Evolutionary conservation across 2,888 invertebrate genomes (phyloP).

Genomic region (Nineta flava): DNA sequence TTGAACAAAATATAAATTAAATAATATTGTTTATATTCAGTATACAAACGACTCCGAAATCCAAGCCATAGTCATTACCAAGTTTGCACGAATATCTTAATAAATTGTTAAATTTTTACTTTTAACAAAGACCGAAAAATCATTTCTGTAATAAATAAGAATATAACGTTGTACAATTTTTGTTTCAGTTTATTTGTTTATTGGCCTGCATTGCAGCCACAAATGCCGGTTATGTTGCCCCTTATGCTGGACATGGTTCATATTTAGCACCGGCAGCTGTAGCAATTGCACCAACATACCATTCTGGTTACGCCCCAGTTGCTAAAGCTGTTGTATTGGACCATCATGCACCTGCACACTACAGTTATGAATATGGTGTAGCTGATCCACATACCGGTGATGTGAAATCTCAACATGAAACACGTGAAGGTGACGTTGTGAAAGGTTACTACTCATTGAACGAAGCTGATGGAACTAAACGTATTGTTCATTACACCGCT

Average conservation of each 20-base stretch:
- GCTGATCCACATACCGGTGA: slow-evolving; percentile 35
- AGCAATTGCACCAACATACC: neutral
- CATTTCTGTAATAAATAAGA: no score
- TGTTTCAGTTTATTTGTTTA: neutral
- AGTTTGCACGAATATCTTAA: no score
- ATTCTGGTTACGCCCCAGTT: neutral
- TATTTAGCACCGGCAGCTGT: neutral
- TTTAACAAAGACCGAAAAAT: no score
- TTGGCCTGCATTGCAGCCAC: neutral
- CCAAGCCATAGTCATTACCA: no score
- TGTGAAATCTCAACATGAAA: slow-evolving; percentile 33
- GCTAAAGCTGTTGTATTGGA: slow-evolving; percentile 10
- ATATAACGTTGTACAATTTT: no score
- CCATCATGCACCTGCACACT: slow-evolving; percentile 27
- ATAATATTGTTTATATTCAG: no score
- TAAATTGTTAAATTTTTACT: no score
- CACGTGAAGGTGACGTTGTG: slow-evolving; percentile 33
- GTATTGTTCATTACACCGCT: slow-evolving; percentile 35
- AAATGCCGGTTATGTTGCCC: neutral
- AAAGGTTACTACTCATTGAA: slow-evolving; percentile 33
- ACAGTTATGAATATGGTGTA: slow-evolving; percentile 31
- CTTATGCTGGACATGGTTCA: slow-evolving; percentile 6
- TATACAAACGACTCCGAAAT: no score
- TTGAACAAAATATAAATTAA: no score
- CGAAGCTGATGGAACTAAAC: slow-evolving; percentile 33